phyloP scores from a whole-genome alignment of 1,140 invertebrate genomes.

The Macrocentrus cingulum region DNA sequence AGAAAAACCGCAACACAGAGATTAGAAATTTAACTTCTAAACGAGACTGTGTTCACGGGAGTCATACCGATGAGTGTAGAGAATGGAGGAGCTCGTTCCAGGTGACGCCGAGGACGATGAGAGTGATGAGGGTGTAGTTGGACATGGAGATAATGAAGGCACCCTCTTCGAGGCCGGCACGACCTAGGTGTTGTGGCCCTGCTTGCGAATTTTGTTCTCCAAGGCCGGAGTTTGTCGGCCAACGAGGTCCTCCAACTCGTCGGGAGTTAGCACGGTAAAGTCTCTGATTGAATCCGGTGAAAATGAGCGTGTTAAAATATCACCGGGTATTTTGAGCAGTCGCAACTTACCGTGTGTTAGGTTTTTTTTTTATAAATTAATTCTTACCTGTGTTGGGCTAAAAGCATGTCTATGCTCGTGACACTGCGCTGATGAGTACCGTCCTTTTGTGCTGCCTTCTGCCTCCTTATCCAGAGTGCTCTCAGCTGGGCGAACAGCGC shows the following conservation, averaged over 20 bases:
- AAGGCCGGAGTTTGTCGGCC: constrained; percentile 42
- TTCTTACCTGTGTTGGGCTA: constrained; percentile 53
- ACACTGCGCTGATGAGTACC: constrained; percentile 53
- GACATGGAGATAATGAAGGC: constrained; percentile 46
- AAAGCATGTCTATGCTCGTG: constrained; percentile 53
- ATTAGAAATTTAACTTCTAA: no score
- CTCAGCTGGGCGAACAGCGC: constrained; percentile 45
- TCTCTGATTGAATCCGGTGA: constrained; percentile 41
- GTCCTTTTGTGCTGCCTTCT: constrained; percentile 47
- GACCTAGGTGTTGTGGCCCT: constrained; percentile 53
- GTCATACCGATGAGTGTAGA: constrained; percentile 53
- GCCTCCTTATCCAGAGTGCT: constrained; percentile 49
- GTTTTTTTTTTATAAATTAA: no score
- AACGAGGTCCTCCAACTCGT: constrained; percentile 52
- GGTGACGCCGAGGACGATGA: constrained; percentile 51
- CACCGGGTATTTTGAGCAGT: no score
- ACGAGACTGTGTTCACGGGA: constrained; percentile 55
- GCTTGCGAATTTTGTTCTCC: constrained; percentile 49
- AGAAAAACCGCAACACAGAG: no score
- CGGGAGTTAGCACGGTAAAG: constrained; percentile 53
- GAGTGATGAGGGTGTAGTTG: constrained; percentile 49
- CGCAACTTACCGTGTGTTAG: no score
- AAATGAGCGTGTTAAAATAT: not conserved
- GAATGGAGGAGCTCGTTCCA: constrained; percentile 51
- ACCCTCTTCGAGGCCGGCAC: constrained; percentile 48